A percentile compares a stretch with the other conserved stretches of the same genome.
phyloP scores from a whole-genome alignment of 2,113 vertebrate genomes.

The Hemibagrus wyckioides region DNA sequence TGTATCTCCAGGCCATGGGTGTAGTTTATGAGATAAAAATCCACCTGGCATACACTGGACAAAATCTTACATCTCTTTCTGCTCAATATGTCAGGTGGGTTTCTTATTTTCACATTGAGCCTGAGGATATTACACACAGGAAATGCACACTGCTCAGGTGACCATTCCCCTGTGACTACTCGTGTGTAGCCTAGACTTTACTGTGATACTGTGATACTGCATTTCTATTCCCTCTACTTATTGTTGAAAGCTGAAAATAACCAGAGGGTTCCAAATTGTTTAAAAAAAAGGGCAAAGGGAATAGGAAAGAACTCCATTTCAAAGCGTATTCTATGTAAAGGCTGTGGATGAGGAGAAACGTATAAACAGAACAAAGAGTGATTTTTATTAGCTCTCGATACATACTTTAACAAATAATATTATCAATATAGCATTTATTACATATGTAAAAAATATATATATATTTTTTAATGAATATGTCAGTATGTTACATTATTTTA shows the following conservation, averaged over 20 bases:
- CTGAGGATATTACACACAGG: neutral
- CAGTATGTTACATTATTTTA: no score
- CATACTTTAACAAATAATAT: neutral
- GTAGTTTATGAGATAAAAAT: neutral
- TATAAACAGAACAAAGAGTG: neutral
- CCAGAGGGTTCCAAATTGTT: constrained; percentile 5
- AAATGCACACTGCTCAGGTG: neutral
- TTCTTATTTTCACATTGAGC: constrained; percentile 11
- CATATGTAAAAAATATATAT: neutral
- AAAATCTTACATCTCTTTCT: constrained; percentile 2
- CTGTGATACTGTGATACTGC: neutral
- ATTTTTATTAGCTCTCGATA: neutral
- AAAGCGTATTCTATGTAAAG: neutral
- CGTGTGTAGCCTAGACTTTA: neutral
- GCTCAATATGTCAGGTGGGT: neutral
- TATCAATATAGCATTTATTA: neutral
- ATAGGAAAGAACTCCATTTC: neutral
- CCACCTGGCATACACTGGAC: neutral
- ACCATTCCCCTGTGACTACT: neutral
- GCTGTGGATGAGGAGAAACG: neutral
- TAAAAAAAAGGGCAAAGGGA: neutral
- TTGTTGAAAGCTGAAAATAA: constrained; percentile 7
- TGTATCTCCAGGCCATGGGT: neutral
- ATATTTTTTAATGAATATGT: neutral
- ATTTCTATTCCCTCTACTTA: neutral